phyloP scores from a whole-genome alignment of 37 sponge, comb jelly and placozoan species.

The Ephydatia muelleri region DNA sequence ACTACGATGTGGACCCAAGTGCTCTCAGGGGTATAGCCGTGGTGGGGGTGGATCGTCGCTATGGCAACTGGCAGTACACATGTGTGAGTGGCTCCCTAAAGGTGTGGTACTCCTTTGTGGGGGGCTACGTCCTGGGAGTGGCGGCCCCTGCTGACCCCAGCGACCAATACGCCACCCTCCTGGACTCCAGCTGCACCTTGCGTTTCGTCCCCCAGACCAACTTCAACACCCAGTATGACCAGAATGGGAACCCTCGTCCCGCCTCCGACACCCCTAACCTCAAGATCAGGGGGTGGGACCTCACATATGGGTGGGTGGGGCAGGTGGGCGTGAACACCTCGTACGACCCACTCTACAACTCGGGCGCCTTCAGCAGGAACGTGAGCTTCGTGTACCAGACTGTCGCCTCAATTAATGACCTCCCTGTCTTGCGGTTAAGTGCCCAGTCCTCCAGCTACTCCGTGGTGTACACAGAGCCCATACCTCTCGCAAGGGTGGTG shows the following conservation, averaged over 20 bases:
- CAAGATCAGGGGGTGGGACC: slow-evolving; percentile 81
- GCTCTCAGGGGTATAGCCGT: slow-evolving; percentile 58
- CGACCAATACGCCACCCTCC: slow-evolving; percentile 70
- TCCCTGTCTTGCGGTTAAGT: slow-evolving; percentile 52
- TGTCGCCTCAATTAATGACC: slow-evolving; percentile 54
- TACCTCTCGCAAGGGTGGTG: slow-evolving; percentile 64
- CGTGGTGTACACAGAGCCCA: slow-evolving; percentile 66
- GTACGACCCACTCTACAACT: slow-evolving; percentile 74
- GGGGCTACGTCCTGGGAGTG: slow-evolving; percentile 52
- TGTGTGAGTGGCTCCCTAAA: slow-evolving; percentile 47
- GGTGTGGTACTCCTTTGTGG: slow-evolving; percentile 60
- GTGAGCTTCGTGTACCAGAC: slow-evolving; percentile 46
- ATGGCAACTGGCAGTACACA: slow-evolving; percentile 85
- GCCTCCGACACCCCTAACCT: slow-evolving; percentile 70
- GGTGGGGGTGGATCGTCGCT: slow-evolving; percentile 56
- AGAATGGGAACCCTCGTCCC: slow-evolving; percentile 47
- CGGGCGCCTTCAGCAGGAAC: slow-evolving; percentile 73
- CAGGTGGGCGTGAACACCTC: slow-evolving; percentile 75
- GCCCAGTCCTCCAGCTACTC: slow-evolving; percentile 19
- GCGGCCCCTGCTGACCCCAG: slow-evolving; percentile 59
- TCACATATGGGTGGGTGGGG: slow-evolving; percentile 46
- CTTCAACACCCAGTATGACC: slow-evolving; percentile 83
- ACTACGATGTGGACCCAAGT: slow-evolving; percentile 60
- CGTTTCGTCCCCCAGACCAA: slow-evolving; percentile 62
- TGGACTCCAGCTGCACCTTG: slow-evolving; percentile 50